Evolutionary conservation across 2,888 invertebrate species (phyloP).

Genomic region (Brachyopa scutellaris): DNA sequence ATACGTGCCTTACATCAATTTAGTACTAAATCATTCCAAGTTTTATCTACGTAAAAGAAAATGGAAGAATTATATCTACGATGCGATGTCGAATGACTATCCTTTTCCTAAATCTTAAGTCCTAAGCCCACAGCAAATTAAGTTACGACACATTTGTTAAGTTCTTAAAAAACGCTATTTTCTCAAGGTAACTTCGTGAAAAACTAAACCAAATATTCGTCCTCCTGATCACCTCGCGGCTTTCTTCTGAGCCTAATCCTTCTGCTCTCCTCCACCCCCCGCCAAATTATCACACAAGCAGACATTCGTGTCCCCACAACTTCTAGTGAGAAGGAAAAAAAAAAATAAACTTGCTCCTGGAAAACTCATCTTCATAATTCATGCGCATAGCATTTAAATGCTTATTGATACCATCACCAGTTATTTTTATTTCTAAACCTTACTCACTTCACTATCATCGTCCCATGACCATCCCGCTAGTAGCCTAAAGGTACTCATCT

Average conservation of each 20-base stretch:
- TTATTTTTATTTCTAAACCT: conserved; percentile 65
- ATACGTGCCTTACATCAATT: no score
- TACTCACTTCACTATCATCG: conserved; percentile 56
- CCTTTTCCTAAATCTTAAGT: no score
- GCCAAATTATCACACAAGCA: background rate
- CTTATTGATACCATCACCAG: conserved; percentile 71
- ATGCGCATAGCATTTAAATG: conserved; percentile 73
- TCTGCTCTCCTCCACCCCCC: background rate
- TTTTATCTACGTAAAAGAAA: no score
- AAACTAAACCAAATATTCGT: conserved; percentile 17
- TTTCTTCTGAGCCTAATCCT: conserved; percentile 21
- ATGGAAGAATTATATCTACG: no score
- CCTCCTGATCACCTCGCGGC: background rate
- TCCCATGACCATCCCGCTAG: conserved; percentile 58
- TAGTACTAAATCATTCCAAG: no score
- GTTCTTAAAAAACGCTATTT: no score
- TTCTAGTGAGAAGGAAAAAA: background rate
- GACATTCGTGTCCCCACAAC: background rate
- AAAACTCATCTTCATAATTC: conserved; percentile 72
- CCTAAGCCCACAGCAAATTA: no score
- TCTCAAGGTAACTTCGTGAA: no score
- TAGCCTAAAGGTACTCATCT: conserved; percentile 58
- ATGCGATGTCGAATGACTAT: no score
- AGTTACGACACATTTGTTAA: no score
- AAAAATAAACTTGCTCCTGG: conserved; percentile 61